phyloP scores from a whole-genome alignment of 2,113 vertebrate genomes.

The Antigone vipio region DNA sequence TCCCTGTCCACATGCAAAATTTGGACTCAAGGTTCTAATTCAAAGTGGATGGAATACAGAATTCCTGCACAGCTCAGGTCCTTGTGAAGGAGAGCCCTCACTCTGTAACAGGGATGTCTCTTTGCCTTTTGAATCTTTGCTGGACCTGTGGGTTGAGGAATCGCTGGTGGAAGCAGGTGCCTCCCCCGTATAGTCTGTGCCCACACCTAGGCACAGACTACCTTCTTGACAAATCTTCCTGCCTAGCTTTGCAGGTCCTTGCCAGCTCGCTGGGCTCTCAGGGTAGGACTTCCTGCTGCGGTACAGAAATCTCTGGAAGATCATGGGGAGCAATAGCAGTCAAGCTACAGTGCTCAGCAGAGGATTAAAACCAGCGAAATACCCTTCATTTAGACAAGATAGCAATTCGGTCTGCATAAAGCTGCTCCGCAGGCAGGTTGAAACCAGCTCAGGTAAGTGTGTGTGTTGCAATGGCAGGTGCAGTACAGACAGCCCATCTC shows the following conservation, averaged over 20 bases:
- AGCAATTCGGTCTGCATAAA: neutral
- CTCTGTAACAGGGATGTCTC: neutral
- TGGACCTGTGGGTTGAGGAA: neutral
- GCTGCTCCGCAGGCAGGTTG: neutral
- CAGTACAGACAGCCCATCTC: neutral
- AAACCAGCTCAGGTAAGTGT: neutral
- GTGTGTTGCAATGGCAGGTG: neutral
- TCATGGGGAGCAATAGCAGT: neutral
- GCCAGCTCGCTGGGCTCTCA: neutral
- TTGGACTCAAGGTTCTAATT: neutral
- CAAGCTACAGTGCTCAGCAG: neutral
- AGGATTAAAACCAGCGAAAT: neutral
- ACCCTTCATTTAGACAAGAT: neutral
- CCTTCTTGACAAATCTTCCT: neutral
- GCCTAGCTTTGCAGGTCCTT: neutral
- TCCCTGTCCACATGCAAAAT: neutral
- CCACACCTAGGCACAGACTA: neutral
- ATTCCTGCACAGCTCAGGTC: neutral
- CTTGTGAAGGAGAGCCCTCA: neutral
- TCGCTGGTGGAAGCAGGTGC: rapidly evolving
- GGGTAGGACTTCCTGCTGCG: neutral
- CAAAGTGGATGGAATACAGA: neutral
- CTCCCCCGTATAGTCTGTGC: neutral
- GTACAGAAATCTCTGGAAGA: neutral
- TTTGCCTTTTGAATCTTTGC: neutral